Percentiles rank a stretch among this genome's conserved stretches.
phyloP scores from a whole-genome alignment of 2,113 vertebrate species.

The Pomatostomus ruficeps region DNA sequence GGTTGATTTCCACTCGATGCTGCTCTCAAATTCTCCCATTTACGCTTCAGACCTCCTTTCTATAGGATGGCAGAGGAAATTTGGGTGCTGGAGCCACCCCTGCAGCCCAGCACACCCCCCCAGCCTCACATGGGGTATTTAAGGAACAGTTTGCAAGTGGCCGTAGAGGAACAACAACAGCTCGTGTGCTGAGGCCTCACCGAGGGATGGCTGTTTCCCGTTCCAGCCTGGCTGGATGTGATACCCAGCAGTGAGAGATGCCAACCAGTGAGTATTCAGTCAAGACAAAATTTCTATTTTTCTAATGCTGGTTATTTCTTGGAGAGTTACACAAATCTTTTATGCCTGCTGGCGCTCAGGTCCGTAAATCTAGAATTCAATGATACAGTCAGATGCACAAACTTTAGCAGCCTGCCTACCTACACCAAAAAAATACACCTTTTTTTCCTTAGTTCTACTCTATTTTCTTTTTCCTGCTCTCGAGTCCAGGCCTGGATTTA shows the following conservation, averaged over 20 bases:
- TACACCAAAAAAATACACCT: not conserved
- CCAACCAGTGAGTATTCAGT: not conserved
- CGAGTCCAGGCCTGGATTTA: not conserved
- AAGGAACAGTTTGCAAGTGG: not conserved
- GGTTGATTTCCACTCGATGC: not conserved
- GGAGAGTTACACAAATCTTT: not conserved
- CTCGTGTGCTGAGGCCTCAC: not conserved
- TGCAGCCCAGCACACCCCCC: not conserved
- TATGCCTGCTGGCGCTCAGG: not conserved
- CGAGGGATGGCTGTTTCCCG: not conserved
- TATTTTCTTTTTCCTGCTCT: not conserved
- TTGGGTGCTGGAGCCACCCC: not conserved
- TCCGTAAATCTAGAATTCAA: not conserved
- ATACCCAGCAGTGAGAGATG: not conserved
- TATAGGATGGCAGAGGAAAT: not conserved
- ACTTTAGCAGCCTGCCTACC: not conserved
- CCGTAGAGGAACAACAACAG: not conserved
- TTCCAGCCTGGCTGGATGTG: not conserved
- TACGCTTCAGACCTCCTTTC: not conserved
- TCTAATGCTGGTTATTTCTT: not conserved
- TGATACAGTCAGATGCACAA: not conserved
- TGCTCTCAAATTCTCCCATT: not conserved
- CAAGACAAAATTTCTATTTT: not conserved
- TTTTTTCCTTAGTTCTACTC: not conserved
- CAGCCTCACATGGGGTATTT: rapidly evolving